A percentile compares a stretch with the other conserved stretches of the same genome.
Evolutionary conservation across 2,113 vertebrate species (phyloP).

Genomic region (Enhydra lutris): DNA sequence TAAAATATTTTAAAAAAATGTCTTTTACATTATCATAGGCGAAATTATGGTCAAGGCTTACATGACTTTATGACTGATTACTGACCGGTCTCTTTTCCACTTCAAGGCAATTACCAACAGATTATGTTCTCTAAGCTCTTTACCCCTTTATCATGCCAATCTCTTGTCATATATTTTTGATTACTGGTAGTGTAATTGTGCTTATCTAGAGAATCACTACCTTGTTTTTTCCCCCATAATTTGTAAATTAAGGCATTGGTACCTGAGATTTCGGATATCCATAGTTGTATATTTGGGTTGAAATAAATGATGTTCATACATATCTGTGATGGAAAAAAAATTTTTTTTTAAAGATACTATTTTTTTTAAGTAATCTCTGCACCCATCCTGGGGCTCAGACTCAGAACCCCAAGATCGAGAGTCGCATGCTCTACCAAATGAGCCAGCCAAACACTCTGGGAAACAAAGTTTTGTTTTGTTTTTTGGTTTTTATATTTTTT

Average conservation of each 20-base stretch:
- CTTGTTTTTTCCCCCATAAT: neutral
- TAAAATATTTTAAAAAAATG: neutral
- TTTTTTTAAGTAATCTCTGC: neutral
- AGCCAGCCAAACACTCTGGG: neutral
- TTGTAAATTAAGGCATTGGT: neutral
- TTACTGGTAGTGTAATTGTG: neutral
- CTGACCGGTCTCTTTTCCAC: neutral
- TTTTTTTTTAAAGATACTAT: neutral
- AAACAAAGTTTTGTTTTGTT: neutral
- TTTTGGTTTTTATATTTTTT: too few relatives aligned
- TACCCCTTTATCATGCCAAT: neutral
- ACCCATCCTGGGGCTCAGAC: neutral
- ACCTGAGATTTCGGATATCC: neutral
- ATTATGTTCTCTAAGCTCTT: neutral
- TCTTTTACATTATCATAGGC: neutral
- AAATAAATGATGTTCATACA: neutral
- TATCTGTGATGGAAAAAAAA: neutral
- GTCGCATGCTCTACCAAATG: neutral
- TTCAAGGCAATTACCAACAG: neutral
- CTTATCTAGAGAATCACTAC: neutral
- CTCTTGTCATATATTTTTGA: neutral
- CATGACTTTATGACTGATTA: neutral
- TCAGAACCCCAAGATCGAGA: neutral
- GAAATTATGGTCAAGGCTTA: neutral
- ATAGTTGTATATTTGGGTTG: neutral